A percentile compares a stretch with the other conserved stretches of the same genome.
phyloP scores from a whole-genome alignment of 2,888 invertebrate species.

The Lycophotia porphyrea region DNA sequence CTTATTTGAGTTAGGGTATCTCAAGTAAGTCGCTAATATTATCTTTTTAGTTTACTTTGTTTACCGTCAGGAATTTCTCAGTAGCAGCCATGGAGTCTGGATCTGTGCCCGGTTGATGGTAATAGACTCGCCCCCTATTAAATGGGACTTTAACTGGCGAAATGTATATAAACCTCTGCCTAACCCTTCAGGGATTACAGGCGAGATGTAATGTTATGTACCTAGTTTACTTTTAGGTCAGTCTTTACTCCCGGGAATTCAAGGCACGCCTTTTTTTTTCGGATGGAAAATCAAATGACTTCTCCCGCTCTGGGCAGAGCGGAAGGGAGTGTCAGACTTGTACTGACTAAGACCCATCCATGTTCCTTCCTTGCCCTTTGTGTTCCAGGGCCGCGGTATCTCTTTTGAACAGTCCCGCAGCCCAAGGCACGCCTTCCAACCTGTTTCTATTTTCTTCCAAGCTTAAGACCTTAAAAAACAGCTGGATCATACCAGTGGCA shows the following conservation, averaged over 20 bases:
- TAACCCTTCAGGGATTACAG: neutral
- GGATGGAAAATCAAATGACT: too few species aligned
- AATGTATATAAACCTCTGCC: neutral
- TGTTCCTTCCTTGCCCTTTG: too few species aligned
- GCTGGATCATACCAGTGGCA: neutral
- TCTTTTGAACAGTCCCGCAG: too few species aligned
- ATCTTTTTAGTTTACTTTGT: neutral
- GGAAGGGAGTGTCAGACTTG: too few species aligned
- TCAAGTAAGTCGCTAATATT: slow-evolving; percentile 7
- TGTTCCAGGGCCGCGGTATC: too few species aligned
- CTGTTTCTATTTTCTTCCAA: neutral
- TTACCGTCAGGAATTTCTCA: neutral
- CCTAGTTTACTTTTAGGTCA: too few species aligned
- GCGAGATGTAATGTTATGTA: neutral
- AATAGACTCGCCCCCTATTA: neutral
- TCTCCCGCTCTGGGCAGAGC: too few species aligned
- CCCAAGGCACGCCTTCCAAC: neutral
- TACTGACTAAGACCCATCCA: too few species aligned
- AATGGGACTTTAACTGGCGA: neutral
- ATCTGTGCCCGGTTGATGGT: neutral
- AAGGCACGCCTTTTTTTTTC: too few species aligned
- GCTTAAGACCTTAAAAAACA: too few species aligned
- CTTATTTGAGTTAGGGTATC: neutral
- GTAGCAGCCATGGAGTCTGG: neutral
- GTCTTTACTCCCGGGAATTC: neutral